Evolutionary conservation across 2,888 invertebrate genomes (phyloP), one percentile per base, ranked within the genome.

Genomic region (Plebejus anna): DNA sequence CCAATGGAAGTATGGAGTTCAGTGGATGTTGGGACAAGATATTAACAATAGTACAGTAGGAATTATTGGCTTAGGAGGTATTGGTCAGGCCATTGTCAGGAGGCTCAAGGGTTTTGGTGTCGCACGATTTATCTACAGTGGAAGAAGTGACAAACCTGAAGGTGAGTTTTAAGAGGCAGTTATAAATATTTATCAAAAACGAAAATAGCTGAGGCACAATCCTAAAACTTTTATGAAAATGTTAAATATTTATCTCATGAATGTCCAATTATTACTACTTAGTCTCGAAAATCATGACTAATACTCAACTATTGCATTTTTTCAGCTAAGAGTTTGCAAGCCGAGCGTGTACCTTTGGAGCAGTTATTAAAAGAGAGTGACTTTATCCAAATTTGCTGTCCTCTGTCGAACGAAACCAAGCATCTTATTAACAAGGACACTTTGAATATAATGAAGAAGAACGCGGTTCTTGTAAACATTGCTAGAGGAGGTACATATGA

Each of bases 1-100:
- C 0, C 90, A 94, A 57, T 97, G 97, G 96, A 95, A 94, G 77
- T 94, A 90, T 4, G 96, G 96, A 82, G 95, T 96, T 0, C 94
- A 96, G 78, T 98, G 97, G 96, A 92, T 96, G 88, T 91, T 97
- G 78, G 98, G 98, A 0, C 95, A 95, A 81, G 97, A 97, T 78
- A 93, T 99, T 47, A 92, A 95, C 0, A 96, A 95, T 61, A 96
- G 97, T 7, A 97, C 97, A 0, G 96, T 98, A 0, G 98, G 98
- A 0, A 96, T 97, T 78, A 95, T 97, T 13, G 98, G 98, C n/a
- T 92, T 98, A 28, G 98, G 98, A 0, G 95, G 96, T 75, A 96
- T 98, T 81, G 97, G 97, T 0, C 96, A 96, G 85, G 95, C 96
- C 0, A 95, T 98, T 57, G 96, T 96, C 1, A 95, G 95, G 81